Conservation (phyloP, 2,113 vertebrate genomes). For the Piaya cayana region DNA sequence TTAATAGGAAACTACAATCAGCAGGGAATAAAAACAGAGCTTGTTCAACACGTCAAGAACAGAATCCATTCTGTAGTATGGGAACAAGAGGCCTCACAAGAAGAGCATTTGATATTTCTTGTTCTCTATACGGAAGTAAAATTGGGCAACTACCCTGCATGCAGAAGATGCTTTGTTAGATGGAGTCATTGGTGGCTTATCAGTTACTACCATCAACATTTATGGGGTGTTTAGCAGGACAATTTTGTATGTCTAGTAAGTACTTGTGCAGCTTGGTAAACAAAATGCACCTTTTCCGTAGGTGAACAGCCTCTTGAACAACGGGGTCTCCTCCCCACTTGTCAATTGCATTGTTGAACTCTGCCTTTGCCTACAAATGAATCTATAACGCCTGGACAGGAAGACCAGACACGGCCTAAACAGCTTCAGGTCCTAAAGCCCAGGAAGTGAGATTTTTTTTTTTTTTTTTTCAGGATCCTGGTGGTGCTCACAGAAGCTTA, state of each 20-base stretch:
- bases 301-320: not conserved
- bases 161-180: not conserved
- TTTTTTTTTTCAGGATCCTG: not conserved
- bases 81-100: not conserved
- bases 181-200: not conserved
- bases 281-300: not conserved
- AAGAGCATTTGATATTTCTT: not conserved
- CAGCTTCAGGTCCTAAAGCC: not conserved
- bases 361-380: not conserved
- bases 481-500: not conserved
- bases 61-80: not conserved
- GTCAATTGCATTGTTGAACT: fast-evolving
- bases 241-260: not conserved
- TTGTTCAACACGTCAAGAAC: not conserved
- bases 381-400: not conserved
- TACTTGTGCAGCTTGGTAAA: not conserved
- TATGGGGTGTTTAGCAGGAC: not conserved
- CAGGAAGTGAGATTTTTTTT: not conserved
- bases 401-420: not conserved
- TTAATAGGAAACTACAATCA: not conserved
- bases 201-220: not conserved
- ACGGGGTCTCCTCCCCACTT: not conserved
- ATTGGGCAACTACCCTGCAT: not conserved
- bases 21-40: no score
- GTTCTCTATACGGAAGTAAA: not conserved